Evolutionary conservation across 1,140 invertebrate genomes (phyloP).

Genomic region (Trinorchestia longiramus): DNA sequence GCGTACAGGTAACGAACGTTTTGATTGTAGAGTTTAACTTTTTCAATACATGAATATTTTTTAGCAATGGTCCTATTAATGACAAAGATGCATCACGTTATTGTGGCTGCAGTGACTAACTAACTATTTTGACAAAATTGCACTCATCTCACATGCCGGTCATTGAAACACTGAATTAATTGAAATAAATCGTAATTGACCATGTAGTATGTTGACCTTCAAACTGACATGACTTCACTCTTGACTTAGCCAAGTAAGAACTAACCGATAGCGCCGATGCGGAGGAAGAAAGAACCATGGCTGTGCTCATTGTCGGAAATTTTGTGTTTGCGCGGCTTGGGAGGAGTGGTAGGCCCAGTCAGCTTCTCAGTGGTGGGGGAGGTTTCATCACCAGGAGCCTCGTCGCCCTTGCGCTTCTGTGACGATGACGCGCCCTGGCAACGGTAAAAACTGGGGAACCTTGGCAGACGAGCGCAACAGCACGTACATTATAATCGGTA

Average conservation of each 20-base stretch:
- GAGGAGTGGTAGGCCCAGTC: conserved; percentile 58
- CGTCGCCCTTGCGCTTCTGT: conserved; percentile 65
- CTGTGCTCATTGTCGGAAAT: conserved; percentile 93
- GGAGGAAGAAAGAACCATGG: conserved; percentile 95
- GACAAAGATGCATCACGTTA: too few relatives aligned
- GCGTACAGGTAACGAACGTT: too few relatives aligned
- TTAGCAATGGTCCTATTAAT: too few relatives aligned
- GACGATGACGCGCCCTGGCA: conserved; percentile 60
- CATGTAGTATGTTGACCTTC: too few relatives aligned
- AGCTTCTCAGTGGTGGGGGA: conserved; percentile 66
- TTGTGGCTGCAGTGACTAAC: too few relatives aligned
- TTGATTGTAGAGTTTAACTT: too few relatives aligned
- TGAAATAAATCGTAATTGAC: too few relatives aligned
- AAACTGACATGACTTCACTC: too few relatives aligned
- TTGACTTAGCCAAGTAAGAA: not conserved
- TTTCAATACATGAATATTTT: too few relatives aligned
- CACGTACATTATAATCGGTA: not conserved
- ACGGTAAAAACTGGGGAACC: conserved; percentile 56
- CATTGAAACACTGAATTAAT: too few relatives aligned
- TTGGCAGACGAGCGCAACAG: conserved; percentile 11
- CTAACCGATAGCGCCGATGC: conserved; percentile 94
- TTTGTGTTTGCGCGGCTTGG: conserved; percentile 77
- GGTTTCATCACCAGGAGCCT: conserved; percentile 59
- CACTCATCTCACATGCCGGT: too few relatives aligned
- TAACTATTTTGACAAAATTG: too few relatives aligned